Evolutionary conservation across 37 sponge, comb jelly and placozoan species (phyloP).

Genomic region (Corticium candelabrum): DNA sequence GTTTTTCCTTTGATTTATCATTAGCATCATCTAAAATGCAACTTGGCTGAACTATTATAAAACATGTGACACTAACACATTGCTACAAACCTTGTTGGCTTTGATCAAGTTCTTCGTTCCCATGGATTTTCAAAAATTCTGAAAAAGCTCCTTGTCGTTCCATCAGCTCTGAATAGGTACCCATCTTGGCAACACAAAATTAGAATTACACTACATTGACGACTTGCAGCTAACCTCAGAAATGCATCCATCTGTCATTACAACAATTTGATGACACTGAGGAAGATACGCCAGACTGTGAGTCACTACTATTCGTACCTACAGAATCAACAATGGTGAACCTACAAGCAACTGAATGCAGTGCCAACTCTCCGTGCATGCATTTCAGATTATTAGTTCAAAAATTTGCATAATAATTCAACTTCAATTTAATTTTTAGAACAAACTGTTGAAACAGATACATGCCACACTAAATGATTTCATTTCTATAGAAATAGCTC

Average conservation of each 20-base stretch:
- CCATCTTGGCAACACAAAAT: slow-evolving; percentile 16
- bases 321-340: too few relatives aligned
- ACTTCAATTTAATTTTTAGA: background rate
- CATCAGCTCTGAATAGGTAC: slow-evolving; percentile 79
- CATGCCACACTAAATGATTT: too few relatives aligned
- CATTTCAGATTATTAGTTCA: too few relatives aligned
- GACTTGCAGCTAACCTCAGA: slow-evolving; percentile 41
- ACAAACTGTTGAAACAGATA: background rate
- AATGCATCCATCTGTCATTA: slow-evolving; percentile 67
- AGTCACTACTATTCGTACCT: slow-evolving; percentile 72
- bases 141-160: slow-evolving; percentile 73
- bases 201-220: too few relatives aligned
- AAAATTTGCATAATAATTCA: background rate
- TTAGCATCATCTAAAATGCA: background rate
- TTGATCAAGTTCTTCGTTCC: background rate
- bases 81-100: too few relatives aligned
- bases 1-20: background rate
- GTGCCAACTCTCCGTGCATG: too few relatives aligned
- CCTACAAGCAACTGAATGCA: too few relatives aligned
- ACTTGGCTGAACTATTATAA: too few relatives aligned
- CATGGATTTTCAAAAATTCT: slow-evolving; percentile 43
- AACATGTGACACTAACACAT: too few relatives aligned
- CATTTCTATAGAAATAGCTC: slow-evolving; percentile 7
- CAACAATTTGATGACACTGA: slow-evolving; percentile 76
- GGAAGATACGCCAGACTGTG: slow-evolving; percentile 84